A percentile compares a stretch with the other conserved stretches of the same genome.
Conservation (phyloP, 2,113 vertebrate species). For the Camelus bactrianus region DNA sequence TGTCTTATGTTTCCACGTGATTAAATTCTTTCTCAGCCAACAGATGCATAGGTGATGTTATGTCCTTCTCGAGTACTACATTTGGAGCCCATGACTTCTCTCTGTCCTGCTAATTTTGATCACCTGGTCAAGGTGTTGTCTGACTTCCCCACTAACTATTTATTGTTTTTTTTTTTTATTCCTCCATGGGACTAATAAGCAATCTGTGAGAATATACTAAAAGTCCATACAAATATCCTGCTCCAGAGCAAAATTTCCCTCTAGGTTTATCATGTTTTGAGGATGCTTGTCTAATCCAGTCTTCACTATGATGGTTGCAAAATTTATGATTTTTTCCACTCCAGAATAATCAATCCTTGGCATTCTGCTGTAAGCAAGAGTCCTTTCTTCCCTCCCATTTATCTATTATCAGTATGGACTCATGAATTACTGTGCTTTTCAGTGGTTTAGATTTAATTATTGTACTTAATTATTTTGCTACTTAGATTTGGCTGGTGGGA, state of each 20-base stretch:
- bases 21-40: neutral
- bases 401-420: neutral
- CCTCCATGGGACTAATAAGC: neutral
- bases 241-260: neutral
- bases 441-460: neutral
- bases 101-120: neutral
- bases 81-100: neutral
- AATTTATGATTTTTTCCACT: neutral
- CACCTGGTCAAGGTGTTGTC: neutral
- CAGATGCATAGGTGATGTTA: neutral
- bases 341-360: neutral
- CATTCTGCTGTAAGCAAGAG: neutral
- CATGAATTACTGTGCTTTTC: neutral
- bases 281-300: neutral
- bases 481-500: neutral
- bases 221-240: neutral
- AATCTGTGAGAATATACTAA: neutral
- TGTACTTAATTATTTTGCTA: neutral
- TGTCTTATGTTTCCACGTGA: neutral
- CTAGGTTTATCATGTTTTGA: neutral
- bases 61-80: neutral
- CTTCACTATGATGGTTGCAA: neutral
- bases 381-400: neutral
- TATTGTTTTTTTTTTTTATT: neutral
- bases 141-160: neutral